Evolutionary conservation across 2,113 vertebrate genomes (phyloP), one percentile per base, ranked within the genome.

Genomic region (Mastomys natalensis): DNA sequence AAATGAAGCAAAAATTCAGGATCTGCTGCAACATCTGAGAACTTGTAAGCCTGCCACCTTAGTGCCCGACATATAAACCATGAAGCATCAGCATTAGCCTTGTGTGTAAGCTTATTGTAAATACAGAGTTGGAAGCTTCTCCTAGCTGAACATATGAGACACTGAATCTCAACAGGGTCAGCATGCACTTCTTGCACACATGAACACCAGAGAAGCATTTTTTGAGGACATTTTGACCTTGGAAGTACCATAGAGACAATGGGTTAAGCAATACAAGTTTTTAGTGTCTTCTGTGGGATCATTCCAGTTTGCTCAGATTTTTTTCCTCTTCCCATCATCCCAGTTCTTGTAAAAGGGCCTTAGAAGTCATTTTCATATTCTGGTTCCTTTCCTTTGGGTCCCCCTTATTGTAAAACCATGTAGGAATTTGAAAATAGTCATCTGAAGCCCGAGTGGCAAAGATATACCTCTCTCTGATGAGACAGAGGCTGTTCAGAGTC

Each of bases 1-100:
- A 84, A 48, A 88, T 66, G 51, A 93, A 94, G 77, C 9, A 88
- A 70, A 48, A 87, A 92, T 68, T 95, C 48, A 48, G 74, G 13
- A 48, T 74, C 37, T 90, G 7, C 34, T 29, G 22, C 29, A 5
- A 76, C 26, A 81, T 11, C n/a, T 64, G 16, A 86, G 68, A 84
- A 37, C 24, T 31, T 26, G 31, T 48, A 82, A 64, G 11, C 7
- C 29, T 87, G 55, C 94, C 74, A 64, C 48, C 34, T 85, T 76
- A 78, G 22, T 40, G 40, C 53, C 29, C 4, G 7, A 48, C 76
- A 53, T 53, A 15, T 22, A 2, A 78, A 87, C 58, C 37, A 24
- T 1, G 8, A 48, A 34, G 21, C n/a, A 66, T 40, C 22, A 37
- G 31, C 53, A 9, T 8, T 29, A 45, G 51, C 37, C 11, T 64